Evolutionary conservation across 2,888 invertebrate species (phyloP), one percentile per base, ranked within the genome.

Genomic region (Physocephala rufipes): DNA sequence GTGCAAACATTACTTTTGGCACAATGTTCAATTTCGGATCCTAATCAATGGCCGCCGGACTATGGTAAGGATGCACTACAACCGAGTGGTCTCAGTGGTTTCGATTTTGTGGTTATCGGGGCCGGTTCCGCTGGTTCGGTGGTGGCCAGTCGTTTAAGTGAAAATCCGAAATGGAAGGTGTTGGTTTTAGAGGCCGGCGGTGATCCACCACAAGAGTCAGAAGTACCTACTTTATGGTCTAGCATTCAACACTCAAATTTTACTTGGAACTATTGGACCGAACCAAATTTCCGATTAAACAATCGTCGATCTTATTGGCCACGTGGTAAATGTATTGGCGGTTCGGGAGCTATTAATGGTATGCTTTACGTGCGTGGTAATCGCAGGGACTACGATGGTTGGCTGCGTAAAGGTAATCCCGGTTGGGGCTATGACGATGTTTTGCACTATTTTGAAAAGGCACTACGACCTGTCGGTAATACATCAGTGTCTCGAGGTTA

Each of bases 261-360:
- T 59, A 78, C 78, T 30, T 86, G 80, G 78, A 79, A 81, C 43
- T 84, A 84, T 68, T 78, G 73, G 9, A 80, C 82, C 0, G 82
- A 85, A 64, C 76, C 80, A 0, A 81, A 79, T 70, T 49, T 71
- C 26, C 80, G 72, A 4, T 67, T 71, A 15, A 72, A 72, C 45
- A 71, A 74, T 30, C 63, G 74, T 13, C 64, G 65, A 5, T 79
- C 79, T 26, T 76, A 76, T 21, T 90, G 90, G 90, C 88, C 89
- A 4, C 87, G 90, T 74, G 92, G 92, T 0, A 91, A 90, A 80
- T 86, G 87, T 13, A 86, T 90, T 77, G 90, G 90, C 12, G 90
- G 90, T 1, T 87, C 88, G 0, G 88, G 89, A 74, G 86, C 88
- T 2, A 86, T 90, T 19, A 90, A 90, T 77, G 89, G 87, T 62